Evolutionary conservation across 2,113 vertebrate species (phyloP), one percentile per base, ranked within the genome.

Genomic region (Mixornis gularis): DNA sequence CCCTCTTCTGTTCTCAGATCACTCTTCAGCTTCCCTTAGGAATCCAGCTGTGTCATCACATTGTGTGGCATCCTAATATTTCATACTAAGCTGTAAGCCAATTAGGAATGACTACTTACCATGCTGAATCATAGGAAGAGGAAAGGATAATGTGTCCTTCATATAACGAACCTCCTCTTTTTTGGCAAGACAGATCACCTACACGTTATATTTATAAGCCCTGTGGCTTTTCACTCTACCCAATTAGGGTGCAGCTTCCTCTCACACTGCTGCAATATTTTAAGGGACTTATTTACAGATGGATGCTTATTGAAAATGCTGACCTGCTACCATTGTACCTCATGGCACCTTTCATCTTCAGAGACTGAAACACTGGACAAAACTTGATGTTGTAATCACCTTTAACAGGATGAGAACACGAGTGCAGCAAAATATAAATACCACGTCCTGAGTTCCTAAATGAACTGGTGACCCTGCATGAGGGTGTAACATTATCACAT

Each of bases 71-170:
- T 98, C 97, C 97, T 97, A 98, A 99, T 99, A 99, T 99, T 99
- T 99, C 98, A 99, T 98, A 97, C 96, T 96, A 97, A 98, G 98
- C 98, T 97, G 95, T 98, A 97, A 98, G 98, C 98, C 99, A 99
- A 99, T 99, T 99, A 99, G 97, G 98, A 97, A 98, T 98, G 98
- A 98, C 98, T 98, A 98, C 98, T 98, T 98, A 98, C 98, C 98
- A 98, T 98, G 98, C 98, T 98, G 98, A 98, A 98, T 98, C 98
- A 98, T 97, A 97, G 96, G 97, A 97, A 97, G 97, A 85, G 97
- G 96, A 97, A 98, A 98, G 98, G 98, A 97, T 97, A 98, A 98
- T 98, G 98, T 98, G 98, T 98, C 98, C 99, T 99, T 99, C 98
- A 98, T 98, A 97, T 98, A 98, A 97, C 96, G 95, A 98, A 99